phyloP scores from a whole-genome alignment of 2,797 vertebrate species.

The Lutjanus argentimaculatus region DNA sequence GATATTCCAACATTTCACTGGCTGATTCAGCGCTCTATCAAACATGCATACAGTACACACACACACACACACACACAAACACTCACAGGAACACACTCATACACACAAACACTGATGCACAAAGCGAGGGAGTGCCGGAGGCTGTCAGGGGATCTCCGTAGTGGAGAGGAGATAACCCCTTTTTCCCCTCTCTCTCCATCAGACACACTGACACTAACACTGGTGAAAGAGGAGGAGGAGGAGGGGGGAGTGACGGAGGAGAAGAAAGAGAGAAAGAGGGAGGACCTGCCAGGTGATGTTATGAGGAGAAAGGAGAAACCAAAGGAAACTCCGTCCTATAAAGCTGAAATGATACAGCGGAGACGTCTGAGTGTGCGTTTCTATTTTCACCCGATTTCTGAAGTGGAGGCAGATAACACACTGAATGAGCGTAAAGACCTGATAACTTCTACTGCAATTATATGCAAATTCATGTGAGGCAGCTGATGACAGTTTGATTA shows the following conservation, averaged over 20 bases:
- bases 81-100: constrained; percentile 14
- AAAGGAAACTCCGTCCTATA: constrained; percentile 21
- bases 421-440: constrained; percentile 56
- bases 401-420: constrained; percentile 53
- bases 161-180: constrained; percentile 58
- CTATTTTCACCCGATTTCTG: constrained; percentile 54
- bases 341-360: constrained; percentile 41
- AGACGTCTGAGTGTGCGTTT: background rate
- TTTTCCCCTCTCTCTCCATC: constrained; percentile 37
- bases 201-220: constrained; percentile 53
- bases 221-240: constrained; percentile 16
- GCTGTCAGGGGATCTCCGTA: constrained; percentile 49
- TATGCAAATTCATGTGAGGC: constrained; percentile 59
- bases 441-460: constrained; percentile 59
- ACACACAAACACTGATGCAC: constrained; percentile 36
- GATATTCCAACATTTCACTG: constrained; percentile 40
- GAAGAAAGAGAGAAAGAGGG: background rate
- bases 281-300: constrained; percentile 31
- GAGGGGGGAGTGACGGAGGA: constrained; percentile 10
- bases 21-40: constrained; percentile 67
- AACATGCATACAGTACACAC: constrained; percentile 25
- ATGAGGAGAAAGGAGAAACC: constrained; percentile 17
- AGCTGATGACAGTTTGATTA: constrained; percentile 67
- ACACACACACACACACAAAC: constrained; percentile 3
- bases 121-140: constrained; percentile 31